Conservation (phyloP, 2,113 vertebrate species). For the Pterocles gutturalis region DNA sequence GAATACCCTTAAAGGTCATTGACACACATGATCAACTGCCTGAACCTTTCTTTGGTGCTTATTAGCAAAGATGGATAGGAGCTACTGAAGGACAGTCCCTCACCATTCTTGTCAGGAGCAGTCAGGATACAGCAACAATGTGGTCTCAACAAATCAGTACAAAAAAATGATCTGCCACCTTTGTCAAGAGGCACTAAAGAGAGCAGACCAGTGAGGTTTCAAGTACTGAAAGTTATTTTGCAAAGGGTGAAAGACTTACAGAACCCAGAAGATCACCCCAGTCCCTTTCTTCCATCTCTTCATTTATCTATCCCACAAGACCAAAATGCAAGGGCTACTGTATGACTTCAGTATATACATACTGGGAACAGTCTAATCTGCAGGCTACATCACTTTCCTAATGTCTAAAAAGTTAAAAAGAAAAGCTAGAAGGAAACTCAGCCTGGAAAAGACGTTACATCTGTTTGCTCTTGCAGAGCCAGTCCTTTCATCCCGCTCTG, state of each 20-base stretch:
- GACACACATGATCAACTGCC: neutral
- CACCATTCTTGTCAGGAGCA: neutral
- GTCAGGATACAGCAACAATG: neutral
- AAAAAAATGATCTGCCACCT: neutral
- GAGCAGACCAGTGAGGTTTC: neutral
- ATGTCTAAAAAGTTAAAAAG: neutral
- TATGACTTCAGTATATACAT: neutral
- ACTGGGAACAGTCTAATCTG: neutral
- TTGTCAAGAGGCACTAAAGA: neutral
- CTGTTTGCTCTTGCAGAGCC: neutral
- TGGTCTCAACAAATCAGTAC: neutral
- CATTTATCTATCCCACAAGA: neutral
- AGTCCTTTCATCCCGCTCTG: neutral
- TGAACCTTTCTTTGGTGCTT: neutral
- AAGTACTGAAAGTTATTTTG: neutral
- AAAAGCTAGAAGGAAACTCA: neutral
- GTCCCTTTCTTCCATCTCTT: neutral
- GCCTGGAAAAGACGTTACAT: neutral
- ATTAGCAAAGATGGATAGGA: neutral
- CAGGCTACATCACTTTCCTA: neutral
- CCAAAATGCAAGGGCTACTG: neutral
- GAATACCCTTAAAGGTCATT: neutral
- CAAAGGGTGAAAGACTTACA: neutral
- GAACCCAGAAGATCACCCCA: neutral
- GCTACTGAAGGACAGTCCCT: neutral